Evolutionary conservation across 2,113 vertebrate species (phyloP).

Genomic region (Callopanchax toddi): DNA sequence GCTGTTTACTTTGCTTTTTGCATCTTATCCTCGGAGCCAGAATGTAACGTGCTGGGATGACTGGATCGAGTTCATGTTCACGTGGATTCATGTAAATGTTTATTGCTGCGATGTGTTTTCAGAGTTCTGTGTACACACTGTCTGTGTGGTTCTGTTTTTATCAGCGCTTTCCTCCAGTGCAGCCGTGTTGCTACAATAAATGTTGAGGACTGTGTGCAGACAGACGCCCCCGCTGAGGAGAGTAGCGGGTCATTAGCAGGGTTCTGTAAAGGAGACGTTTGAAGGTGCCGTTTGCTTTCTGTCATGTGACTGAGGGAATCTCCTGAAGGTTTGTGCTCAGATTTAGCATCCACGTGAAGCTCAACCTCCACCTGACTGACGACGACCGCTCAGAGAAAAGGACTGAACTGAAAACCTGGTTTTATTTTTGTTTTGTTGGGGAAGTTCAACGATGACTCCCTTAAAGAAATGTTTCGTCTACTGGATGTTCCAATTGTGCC

Average conservation of each 20-base stretch:
- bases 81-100: constrained; percentile 67
- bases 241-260: background rate
- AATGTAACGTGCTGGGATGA: constrained; percentile 73
- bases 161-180: constrained; percentile 58
- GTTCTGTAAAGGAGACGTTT: constrained; percentile 6
- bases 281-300: constrained; percentile 30
- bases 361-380: constrained; percentile 46
- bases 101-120: constrained; percentile 68
- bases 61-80: constrained; percentile 65
- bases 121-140: constrained; percentile 64
- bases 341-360: constrained; percentile 35
- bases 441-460: constrained; percentile 44
- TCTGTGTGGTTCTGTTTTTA: constrained; percentile 63
- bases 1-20: constrained; percentile 75
- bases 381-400: constrained; percentile 20
- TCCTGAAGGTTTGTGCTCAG: constrained; percentile 17
- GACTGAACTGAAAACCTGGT: constrained; percentile 44
- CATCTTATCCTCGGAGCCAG: constrained; percentile 66
- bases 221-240: no score
- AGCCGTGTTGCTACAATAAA: constrained; percentile 45
- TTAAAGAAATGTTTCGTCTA: constrained; percentile 66
- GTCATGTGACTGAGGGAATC: constrained; percentile 19
- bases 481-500: constrained; percentile 79
- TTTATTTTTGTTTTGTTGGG: constrained; percentile 30
- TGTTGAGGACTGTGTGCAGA: constrained; percentile 17